These are phyloP conservation scores for Diadophis punctatus DNA, from an alignment of 2,113 vertebrate species.

Conservation along the genomic window DNA sequence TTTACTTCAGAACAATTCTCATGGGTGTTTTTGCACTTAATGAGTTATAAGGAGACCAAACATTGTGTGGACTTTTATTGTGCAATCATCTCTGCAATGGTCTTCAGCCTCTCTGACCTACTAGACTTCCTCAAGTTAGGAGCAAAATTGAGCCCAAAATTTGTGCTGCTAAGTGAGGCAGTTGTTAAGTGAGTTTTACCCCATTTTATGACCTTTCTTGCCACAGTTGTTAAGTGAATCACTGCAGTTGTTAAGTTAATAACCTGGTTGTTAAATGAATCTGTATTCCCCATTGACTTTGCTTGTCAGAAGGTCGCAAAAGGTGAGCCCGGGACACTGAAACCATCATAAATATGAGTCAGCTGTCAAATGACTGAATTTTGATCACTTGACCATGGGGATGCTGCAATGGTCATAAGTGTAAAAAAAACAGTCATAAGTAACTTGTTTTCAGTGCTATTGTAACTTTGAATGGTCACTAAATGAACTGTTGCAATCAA, in stretches of 20 bases:
- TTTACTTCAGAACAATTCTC: neutral
- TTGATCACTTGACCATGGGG: neutral
- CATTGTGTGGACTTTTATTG: neutral
- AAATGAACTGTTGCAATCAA: neutral
- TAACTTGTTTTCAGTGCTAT: neutral
- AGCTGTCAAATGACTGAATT: neutral
- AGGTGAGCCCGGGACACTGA: accelerated
- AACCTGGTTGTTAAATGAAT: neutral
- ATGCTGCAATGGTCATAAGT: neutral
- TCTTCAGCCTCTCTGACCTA: neutral
- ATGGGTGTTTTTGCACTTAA: neutral
- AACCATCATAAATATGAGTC: no score
- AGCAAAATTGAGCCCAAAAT: neutral
- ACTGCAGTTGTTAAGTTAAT: neutral
- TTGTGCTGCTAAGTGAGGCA: neutral
- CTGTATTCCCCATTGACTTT: neutral
- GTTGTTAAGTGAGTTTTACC: neutral
- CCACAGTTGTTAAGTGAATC: neutral
- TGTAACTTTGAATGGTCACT: neutral
- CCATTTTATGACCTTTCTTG: neutral
- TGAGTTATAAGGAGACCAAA: neutral
- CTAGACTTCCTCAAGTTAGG: neutral
- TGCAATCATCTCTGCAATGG: neutral
- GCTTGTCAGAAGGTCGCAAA: neutral
- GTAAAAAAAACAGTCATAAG: neutral